These are phyloP conservation scores for Paralichthys olivaceus DNA, from an alignment of 2,113 vertebrate genomes.

Conservation along the genomic window DNA sequence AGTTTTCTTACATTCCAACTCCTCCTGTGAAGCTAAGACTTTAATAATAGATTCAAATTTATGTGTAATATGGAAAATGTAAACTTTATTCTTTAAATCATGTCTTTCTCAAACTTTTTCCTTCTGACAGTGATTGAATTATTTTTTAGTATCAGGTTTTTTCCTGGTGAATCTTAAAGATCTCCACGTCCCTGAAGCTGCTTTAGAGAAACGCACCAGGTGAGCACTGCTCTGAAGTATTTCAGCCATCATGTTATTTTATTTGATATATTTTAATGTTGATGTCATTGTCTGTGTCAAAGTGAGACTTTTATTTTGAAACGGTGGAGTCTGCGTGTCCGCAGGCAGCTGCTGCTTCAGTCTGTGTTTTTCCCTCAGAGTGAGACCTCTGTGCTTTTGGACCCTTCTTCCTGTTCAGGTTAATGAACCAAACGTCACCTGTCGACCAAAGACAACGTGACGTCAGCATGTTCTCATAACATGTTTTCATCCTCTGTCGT, in stretches of 20 bases:
- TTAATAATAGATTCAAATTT: no score
- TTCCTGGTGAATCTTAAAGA: no score
- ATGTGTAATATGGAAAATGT: no score
- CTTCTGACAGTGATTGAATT: no score
- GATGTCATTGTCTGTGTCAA: background rate
- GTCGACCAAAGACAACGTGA: background rate
- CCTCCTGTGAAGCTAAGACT: no score
- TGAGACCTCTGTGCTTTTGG: slow-evolving; percentile 19
- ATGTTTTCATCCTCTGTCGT: no score
- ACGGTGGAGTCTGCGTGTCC: background rate
- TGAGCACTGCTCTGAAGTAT: slow-evolving; percentile 7
- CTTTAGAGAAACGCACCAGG: background rate
- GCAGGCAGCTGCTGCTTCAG: background rate
- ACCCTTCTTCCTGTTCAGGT: slow-evolving; percentile 1
- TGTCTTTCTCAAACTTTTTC: no score
- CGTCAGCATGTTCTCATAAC: background rate
- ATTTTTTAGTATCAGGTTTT: no score
- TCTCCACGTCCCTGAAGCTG: slow-evolving; percentile 4
- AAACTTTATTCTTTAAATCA: no score
- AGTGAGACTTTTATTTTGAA: slow-evolving; percentile 9
- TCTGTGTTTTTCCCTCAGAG: slow-evolving; percentile 7
- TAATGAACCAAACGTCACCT: background rate
- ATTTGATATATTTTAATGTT: slow-evolving; percentile 27
- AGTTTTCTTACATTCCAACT: no score
- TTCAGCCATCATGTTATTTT: slow-evolving; percentile 45